Evolutionary conservation across 2,113 vertebrate species (phyloP), one percentile per base, ranked within the genome.

Genomic region (Corythaixoides concolor): DNA sequence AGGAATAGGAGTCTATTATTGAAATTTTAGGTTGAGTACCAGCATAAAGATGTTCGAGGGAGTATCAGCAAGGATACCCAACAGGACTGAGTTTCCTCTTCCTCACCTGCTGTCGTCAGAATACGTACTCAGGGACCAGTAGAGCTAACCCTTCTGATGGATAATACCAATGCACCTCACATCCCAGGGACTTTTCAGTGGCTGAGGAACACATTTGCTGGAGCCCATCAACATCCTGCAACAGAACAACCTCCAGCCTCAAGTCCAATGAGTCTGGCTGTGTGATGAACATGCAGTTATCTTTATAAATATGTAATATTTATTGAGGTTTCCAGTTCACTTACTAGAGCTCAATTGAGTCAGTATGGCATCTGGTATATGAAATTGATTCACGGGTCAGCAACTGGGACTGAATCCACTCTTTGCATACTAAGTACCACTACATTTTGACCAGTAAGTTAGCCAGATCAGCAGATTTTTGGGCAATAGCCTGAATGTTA

Each of bases 121-220:
- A 39, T 23, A 39, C 0, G 8, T 8, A 16, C 16, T 33, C 41
- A 16, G 45, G 64, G 80, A 47, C 12, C 23, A 64, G 30, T 0
- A 70, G 21, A 49, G 39, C 13, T 60, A 55, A 84, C 18, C 5
- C 18, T 73, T 84, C 26, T 0, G 1, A 41, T 9, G 15, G 17
- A 5, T 32, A 89, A 86, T 35, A 64, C 5, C 22, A 68, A 43
- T 4, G 11, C 8, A 55, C 19, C n/a, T 77, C 49, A 20, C 1
- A 5, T 62, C 30, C 27, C 37, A 88, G 24, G 15, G 41, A 69
- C 35, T 74, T 60, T 88, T 32, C 35, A 43, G 30, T 43, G 59
- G 7, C 17, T 56, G 41, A 73, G 55, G 35, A 85, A 8, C 23
- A 37, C 5, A 43, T 17, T 43, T 52, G 23, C 45, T 49, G 56